Conservation (phyloP, 2,113 vertebrate genomes). For the Nothoprocta perdicaria region DNA sequence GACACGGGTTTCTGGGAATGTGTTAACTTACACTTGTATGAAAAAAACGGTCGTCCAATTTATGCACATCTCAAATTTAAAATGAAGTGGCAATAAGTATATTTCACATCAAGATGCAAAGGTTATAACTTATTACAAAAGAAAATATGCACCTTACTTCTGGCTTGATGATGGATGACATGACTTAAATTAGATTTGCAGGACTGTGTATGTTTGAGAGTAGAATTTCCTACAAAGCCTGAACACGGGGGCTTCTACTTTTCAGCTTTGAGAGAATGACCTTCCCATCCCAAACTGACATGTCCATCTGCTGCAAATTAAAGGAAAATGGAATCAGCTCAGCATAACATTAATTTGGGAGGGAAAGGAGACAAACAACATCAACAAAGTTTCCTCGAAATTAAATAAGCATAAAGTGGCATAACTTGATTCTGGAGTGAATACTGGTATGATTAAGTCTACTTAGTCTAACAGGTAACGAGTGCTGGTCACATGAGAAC, state of each 20-base stretch:
- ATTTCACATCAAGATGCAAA: background rate
- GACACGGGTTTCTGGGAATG: background rate
- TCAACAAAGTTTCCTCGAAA: background rate
- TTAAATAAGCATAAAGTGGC: background rate
- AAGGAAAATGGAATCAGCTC: background rate
- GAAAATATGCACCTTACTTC: background rate
- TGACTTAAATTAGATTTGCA: background rate
- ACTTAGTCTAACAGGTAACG: background rate
- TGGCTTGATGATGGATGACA: background rate
- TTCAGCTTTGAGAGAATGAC: background rate
- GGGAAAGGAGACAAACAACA: background rate
- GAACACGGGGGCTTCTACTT: background rate
- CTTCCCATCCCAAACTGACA: accelerated
- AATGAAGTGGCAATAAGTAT: background rate
- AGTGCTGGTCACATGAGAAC: background rate
- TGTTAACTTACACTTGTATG: background rate
- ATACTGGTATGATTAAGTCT: background rate
- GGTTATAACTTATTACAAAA: background rate
- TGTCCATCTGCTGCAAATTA: background rate
- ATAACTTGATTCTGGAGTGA: background rate
- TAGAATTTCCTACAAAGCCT: background rate
- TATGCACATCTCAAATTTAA: background rate
- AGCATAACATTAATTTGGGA: background rate
- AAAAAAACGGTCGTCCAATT: background rate
- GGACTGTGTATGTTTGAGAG: background rate